A percentile compares a stretch with the other conserved stretches of the same genome.
These are phyloP conservation scores for Theristicus caerulescens DNA, from an alignment of 2,113 vertebrate genomes.

Conservation along the genomic window DNA sequence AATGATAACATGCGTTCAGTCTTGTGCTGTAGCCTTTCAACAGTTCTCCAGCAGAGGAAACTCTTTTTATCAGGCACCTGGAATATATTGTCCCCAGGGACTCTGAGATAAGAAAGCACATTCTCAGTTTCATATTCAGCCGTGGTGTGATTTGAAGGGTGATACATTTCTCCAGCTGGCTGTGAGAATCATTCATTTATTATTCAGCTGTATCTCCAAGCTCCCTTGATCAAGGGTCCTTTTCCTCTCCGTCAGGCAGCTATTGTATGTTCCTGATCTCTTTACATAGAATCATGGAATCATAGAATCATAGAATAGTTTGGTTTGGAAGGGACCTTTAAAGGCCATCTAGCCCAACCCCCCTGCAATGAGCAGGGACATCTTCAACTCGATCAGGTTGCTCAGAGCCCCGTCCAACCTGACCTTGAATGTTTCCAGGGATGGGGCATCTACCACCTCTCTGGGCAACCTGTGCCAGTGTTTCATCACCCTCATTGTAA, in stretches of 20 bases:
- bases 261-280: not conserved
- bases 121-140: not conserved
- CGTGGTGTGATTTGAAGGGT: not conserved
- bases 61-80: conserved; percentile 12
- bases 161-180: conserved; percentile 1
- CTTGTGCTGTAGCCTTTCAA: not conserved
- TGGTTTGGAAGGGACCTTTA: not conserved
- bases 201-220: not conserved
- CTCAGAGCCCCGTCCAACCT: not conserved
- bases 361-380: not conserved
- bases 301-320: not conserved
- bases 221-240: not conserved
- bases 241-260: not conserved
- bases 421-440: not conserved
- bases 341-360: not conserved
- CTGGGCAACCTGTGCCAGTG: not conserved
- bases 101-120: conserved; percentile 21
- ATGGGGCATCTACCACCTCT: not conserved
- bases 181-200: not conserved
- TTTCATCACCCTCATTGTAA: not conserved
- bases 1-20: not conserved
- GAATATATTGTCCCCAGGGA: not conserved
- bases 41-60: not conserved
- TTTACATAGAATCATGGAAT: not conserved
- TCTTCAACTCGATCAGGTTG: not conserved